A percentile compares a stretch with the other conserved stretches of the same genome.
phyloP scores from a whole-genome alignment of 2,113 vertebrate genomes.

The Malurus melanocephalus region DNA sequence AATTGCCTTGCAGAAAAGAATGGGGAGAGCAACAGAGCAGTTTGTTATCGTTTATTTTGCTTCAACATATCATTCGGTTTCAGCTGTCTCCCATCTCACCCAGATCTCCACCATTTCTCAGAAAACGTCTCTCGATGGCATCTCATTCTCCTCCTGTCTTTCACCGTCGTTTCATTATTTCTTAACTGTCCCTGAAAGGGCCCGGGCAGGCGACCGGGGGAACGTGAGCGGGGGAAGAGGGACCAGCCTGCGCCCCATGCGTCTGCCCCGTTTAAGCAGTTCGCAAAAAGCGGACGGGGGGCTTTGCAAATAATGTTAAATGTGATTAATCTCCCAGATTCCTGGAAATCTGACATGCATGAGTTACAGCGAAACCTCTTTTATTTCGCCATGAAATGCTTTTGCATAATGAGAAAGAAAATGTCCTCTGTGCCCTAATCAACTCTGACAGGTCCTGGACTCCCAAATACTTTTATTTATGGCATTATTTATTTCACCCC shows the following conservation, averaged over 20 bases:
- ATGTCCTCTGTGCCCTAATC: conserved; percentile 76
- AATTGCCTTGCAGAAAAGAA: conserved; percentile 52
- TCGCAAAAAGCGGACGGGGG: background rate
- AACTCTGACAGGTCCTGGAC: conserved; percentile 71
- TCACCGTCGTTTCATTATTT: conserved; percentile 61
- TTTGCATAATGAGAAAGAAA: conserved; percentile 77
- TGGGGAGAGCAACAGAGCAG: background rate
- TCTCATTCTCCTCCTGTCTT: conserved; percentile 66
- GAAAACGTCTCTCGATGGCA: conserved; percentile 60
- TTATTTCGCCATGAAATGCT: conserved; percentile 73
- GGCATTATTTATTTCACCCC: conserved; percentile 64
- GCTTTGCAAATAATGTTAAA: conserved; percentile 67
- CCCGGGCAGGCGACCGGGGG: background rate
- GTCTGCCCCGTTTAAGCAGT: conserved; percentile 41
- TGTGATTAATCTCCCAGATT: conserved; percentile 72
- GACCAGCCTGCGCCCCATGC: background rate
- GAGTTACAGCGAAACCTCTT: conserved; percentile 72
- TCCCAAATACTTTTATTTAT: conserved; percentile 76
- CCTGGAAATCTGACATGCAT: conserved; percentile 74
- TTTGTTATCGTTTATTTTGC: conserved; percentile 71
- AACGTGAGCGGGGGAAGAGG: background rate
- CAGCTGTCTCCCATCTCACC: conserved; percentile 65
- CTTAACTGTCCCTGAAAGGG: conserved; percentile 60
- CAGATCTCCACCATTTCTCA: conserved; percentile 66
- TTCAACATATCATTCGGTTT: conserved; percentile 64